Conservation (phyloP, 2,113 vertebrate species). For the Ifrita kowaldi region DNA sequence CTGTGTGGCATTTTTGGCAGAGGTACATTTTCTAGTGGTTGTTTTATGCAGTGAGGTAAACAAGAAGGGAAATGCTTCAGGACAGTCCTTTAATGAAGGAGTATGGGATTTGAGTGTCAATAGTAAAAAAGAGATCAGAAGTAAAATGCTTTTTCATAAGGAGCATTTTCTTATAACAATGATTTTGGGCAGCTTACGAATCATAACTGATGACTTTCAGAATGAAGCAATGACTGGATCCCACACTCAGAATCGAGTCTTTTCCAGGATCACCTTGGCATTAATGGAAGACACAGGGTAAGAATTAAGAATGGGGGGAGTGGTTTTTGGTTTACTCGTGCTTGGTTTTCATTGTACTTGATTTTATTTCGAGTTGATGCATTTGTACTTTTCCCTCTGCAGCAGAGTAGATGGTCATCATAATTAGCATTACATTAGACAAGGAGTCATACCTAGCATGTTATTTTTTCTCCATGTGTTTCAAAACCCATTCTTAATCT, state of each 20-base stretch:
- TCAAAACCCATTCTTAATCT: background rate
- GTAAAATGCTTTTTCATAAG: background rate
- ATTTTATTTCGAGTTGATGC: background rate
- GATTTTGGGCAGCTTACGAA: background rate
- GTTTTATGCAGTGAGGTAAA: background rate
- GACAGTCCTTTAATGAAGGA: background rate
- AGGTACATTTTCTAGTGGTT: background rate
- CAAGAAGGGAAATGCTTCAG: background rate
- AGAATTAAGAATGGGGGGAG: background rate
- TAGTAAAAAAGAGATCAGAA: background rate
- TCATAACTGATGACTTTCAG: constrained; percentile 70
- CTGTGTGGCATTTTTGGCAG: background rate
- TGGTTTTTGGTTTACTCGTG: background rate
- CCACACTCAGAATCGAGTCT: constrained; percentile 94
- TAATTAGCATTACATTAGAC: background rate
- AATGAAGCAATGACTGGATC: constrained; percentile 99
- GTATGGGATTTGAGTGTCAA: background rate
- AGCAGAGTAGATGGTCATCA: background rate
- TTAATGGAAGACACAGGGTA: constrained; percentile 98
- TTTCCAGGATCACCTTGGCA: constrained; percentile 93
- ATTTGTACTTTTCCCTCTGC: background rate
- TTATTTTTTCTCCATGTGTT: background rate
- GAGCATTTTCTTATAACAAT: background rate
- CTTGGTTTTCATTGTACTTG: background rate
- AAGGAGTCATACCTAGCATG: background rate